Base-by-base conservation (phyloP, 2,797 vertebrate genomes). In the Pitangus sulphuratus region DNA sequence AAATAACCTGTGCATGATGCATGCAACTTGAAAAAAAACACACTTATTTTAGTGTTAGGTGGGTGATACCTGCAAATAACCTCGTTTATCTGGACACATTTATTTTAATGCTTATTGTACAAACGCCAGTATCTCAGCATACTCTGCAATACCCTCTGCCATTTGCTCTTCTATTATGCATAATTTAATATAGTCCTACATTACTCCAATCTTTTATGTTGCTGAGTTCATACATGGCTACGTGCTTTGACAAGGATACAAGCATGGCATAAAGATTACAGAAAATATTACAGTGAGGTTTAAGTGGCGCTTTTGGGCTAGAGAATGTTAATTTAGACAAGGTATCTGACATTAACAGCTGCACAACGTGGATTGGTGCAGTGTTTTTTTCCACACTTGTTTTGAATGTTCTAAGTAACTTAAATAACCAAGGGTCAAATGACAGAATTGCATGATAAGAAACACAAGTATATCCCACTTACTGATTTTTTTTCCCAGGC, bases 21-120 rank as follows among this genome's bases (percentile, higher is more conserved):
- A 95, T 90, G 62, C 61, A 87, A 79, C 94, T 91, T 14, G 69
- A 98, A 97, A 98, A 98, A 94, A 98, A 97, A 95, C 12, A 3
- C 89, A 91, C 94, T 98, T 96, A 92, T 96, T 97, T 97, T 85
- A 79, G 91, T 8, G 31, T 93, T 96, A 97, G 97, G 97, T 97
- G 90, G 68, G 76, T 98, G 98, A 97, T 91, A 98, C 97, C 97
- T 98, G 97, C 96, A 97, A 97, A 97, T 97, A 98, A 96, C 91
- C 94, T 97, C 76, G 5, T 97, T 97, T 96, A 97, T 97, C 97
- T 96, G 95, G 76, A 98, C 96, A 93, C 40, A 22, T 87, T 93
- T 95, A 97, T 97, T 97, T 95, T 97, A 96, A 97, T 97, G 93
- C 84, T 96, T 87, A 97, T 96, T 97, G 97, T 98, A 97, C 96